Conservation (phyloP, 2,888 invertebrate genomes). For the Axea sp. region DNA sequence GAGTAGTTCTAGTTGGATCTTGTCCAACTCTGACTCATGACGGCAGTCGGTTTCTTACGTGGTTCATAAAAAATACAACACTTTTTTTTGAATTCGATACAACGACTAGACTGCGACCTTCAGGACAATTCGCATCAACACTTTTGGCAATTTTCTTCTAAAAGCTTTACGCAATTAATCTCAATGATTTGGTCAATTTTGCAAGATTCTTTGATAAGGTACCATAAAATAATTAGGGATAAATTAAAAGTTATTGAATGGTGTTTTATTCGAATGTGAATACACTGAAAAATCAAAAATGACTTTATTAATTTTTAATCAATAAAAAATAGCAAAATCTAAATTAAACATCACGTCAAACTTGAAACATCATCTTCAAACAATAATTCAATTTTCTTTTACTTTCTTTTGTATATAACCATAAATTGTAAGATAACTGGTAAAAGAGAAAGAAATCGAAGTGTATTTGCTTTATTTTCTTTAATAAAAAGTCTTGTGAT, state of each 20-base stretch:
- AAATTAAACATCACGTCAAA: too few species aligned
- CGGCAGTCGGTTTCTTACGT: constrained; percentile 31
- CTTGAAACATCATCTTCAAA: too few species aligned
- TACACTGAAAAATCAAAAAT: too few species aligned
- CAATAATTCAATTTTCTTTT: too few species aligned
- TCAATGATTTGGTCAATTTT: constrained; percentile 30
- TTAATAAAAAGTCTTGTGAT: too few species aligned
- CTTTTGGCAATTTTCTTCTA: constrained; percentile 35
- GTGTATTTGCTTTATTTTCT: too few species aligned
- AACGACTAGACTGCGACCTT: constrained; percentile 30
- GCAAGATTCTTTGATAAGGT: neutral
- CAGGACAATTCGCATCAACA: constrained; percentile 21
- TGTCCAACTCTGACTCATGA: constrained; percentile 65
- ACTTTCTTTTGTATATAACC: too few species aligned
- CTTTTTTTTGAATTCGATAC: constrained; percentile 29
- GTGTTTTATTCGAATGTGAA: neutral
- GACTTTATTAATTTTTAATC: too few species aligned
- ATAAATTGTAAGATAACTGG: too few species aligned
- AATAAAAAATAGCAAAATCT: too few species aligned
- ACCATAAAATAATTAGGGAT: neutral
- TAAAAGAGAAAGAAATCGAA: too few species aligned
- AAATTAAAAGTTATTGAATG: constrained; percentile 1
- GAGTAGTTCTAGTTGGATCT: constrained; percentile 68
- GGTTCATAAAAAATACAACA: constrained; percentile 45
- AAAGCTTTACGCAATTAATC: constrained; percentile 50